Evolutionary conservation across 2,113 vertebrate genomes (phyloP).

Genomic region (Coregonus clupeaformis): DNA sequence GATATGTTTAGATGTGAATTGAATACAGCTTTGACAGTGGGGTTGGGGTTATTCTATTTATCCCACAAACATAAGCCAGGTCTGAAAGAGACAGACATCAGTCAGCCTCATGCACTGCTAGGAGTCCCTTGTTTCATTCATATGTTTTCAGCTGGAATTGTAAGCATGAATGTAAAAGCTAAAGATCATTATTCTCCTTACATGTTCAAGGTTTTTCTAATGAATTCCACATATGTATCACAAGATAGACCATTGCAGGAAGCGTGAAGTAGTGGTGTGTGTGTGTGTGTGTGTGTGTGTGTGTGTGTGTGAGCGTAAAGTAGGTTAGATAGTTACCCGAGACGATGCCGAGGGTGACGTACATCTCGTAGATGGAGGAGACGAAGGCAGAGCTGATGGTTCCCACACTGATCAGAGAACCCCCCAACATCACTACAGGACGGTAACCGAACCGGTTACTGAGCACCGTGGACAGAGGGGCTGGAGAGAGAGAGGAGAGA

Average conservation of each 20-base stretch:
- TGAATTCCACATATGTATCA: not conserved
- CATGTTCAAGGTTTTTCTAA: not conserved
- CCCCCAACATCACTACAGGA: constrained; percentile 87
- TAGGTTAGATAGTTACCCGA: constrained; percentile 71
- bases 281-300: not conserved
- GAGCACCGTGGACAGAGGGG: constrained; percentile 85
- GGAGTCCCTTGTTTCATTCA: constrained; percentile 42
- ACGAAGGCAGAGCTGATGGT: constrained; percentile 85
- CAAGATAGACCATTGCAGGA: not conserved
- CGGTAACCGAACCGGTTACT: constrained; percentile 88
- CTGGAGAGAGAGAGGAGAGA: constrained; percentile 59
- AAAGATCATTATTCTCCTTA: no score
- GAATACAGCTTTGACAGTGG: no score
- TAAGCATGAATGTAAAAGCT: no score
- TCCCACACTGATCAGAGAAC: constrained; percentile 82
- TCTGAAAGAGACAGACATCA: constrained; percentile 34
- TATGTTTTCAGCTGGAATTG: no score
- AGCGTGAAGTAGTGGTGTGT: not conserved
- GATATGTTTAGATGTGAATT: not conserved
- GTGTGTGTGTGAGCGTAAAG: not conserved
- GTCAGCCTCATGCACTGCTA: constrained; percentile 46
- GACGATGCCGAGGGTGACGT: constrained; percentile 84
- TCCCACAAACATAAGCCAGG: not conserved
- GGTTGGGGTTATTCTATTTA: no score
- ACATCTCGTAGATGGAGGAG: constrained; percentile 83